phyloP scores from a whole-genome alignment of 92 coral and sea anemone species.

The Phymanthus crucifer region DNA sequence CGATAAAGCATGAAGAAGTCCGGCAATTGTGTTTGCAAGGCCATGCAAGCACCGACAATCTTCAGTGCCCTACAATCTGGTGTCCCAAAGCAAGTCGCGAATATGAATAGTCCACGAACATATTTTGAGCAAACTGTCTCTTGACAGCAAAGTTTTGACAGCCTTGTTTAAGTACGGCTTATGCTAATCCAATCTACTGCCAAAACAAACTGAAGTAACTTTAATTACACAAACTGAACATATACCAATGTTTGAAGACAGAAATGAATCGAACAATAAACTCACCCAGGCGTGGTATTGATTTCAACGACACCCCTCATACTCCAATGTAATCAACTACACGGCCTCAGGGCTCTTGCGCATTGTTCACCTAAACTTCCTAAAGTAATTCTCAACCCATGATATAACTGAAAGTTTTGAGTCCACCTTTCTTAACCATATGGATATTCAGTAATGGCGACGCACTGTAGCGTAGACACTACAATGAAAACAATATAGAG shows the following conservation, averaged over 20 bases:
- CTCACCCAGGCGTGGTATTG: constrained; percentile 4
- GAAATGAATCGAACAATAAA: neutral
- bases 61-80: neutral
- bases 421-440: neutral
- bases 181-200: constrained; percentile 1
- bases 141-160: constrained; percentile 3
- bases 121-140: neutral
- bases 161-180: constrained; percentile 2
- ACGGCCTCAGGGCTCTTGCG: neutral
- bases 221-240: neutral
- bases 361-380: neutral
- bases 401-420: neutral
- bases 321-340: neutral
- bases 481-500: neutral
- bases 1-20: neutral
- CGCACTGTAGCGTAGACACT: neutral
- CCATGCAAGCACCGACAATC: neutral
- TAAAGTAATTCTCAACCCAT: neutral
- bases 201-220: neutral
- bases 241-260: neutral
- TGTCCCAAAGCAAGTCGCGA: no score
- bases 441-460: neutral
- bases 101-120: no score
- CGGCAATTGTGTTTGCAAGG: neutral
- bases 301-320: neutral